Evolutionary conservation across 2,888 invertebrate genomes (phyloP).

Genomic region (Gymnosoma rotundatum): DNA sequence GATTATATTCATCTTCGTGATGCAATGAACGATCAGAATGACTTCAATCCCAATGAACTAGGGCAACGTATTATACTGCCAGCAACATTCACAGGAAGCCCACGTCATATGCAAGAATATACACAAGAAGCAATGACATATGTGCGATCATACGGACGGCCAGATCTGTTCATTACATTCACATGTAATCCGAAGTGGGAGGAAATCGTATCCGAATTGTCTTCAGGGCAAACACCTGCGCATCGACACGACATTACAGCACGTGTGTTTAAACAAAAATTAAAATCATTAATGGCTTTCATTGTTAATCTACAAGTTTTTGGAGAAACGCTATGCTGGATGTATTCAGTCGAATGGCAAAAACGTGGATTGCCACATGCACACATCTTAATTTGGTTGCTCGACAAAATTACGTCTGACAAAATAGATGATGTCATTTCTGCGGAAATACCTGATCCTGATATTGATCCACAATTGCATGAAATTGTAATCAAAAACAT

Average conservation of each 20-base stretch:
- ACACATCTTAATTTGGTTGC: conserved; percentile 49
- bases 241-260: conserved; percentile 47
- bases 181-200: conserved; percentile 34
- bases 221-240: conserved; percentile 31
- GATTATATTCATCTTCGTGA: conserved; percentile 61
- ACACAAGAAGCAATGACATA: conserved; percentile 65
- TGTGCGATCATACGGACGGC: conserved; percentile 61
- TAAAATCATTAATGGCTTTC: conserved; percentile 40
- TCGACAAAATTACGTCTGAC: conserved; percentile 74
- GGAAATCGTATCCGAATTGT: conserved; percentile 33
- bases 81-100: conserved; percentile 68
- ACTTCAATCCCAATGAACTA: no score
- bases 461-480: conserved; percentile 64
- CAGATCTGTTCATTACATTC: conserved; percentile 29
- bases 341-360: conserved; percentile 3
- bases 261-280: conserved; percentile 48
- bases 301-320: conserved; percentile 59
- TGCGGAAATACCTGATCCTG: conserved; percentile 72
- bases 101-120: conserved; percentile 79
- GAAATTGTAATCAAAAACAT: conserved; percentile 68
- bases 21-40: conserved; percentile 28
- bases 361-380: conserved; percentile 75
- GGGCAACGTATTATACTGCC: conserved; percentile 16
- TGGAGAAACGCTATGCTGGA: conserved; percentile 71
- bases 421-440: conserved; percentile 71